Base-by-base conservation (phyloP, 2,888 invertebrate species). In the Drosophila mulleri region DNA sequence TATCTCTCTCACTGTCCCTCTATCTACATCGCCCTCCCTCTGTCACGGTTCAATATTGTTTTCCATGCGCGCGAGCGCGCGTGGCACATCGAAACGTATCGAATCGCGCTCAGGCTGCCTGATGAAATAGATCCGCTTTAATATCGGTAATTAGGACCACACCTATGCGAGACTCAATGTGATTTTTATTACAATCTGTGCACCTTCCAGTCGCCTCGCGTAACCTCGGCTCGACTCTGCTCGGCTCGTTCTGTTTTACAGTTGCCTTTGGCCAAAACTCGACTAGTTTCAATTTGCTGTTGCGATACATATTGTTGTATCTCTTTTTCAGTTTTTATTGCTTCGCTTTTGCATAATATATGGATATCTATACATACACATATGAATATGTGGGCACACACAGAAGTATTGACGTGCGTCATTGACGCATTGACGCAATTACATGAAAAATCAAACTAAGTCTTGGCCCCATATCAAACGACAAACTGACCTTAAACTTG, bases 111-210 rank as follows among this genome's bases (percentile, higher is more conserved):
- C 77, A 39, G 57, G 35, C 67, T 60, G 63, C 65, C 74, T 75
- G 88, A 88, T 90, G 89, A 89, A 89, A 89, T 89, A 89, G 89
- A 89, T 89, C 90, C 89, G 89, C 89, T 89, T 89, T 90, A 89
- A 90, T 89, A 88, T 88, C 74, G 79, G 90, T 90, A 89, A 89
- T 89, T 89, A 89, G 90, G 89, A 90, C 90, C 89, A 89, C 89
- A 89, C 89, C 89, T 89, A 86, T 84, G 86, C 72, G 77, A 84
- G 80, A 78, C 89, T 83, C 75, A 89, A 86, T 88, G 83, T 88
- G 87, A 89, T 85, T 87, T 78, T 78, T 78, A 78, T 78, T 78
- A 72, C 77, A 79, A 75, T 70, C 65, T 70, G 45, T 63, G 54
- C 65, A 72, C 58, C 61, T 50, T 59, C 53, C 14, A n/a, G 29